Evolutionary conservation across 2,888 invertebrate species (phyloP), one percentile per base, ranked within the genome.

Genomic region (Sepiola atlantica): DNA sequence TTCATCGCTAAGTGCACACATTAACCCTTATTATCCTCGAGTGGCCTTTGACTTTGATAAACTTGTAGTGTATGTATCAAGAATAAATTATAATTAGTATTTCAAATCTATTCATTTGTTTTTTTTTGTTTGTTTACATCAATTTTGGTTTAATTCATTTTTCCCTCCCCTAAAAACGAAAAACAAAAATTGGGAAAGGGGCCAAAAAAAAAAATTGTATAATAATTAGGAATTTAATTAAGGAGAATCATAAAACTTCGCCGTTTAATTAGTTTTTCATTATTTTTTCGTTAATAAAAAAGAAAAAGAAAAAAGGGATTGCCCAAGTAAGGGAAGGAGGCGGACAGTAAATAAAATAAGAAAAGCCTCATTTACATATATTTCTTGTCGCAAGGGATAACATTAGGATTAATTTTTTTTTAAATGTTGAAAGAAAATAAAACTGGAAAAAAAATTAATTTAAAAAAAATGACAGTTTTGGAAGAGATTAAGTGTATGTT

Each of bases 241-340:
- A n/a, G 77, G 77, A n/a, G 77, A 77, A 77, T 77, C 28, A 77
- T 77, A 77, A 77, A 77, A 77, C 32, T 77, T 77, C n/a, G n/a
- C 16, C 32, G 77, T 77, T 77, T n/a, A 77, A 77, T 77, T 16
- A 77, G 77, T 77, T 77, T n/a, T 77, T 77, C 77, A 77, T 77
- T 77, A n/a, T 77, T 77, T 61, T 28, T 61, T 61, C 28, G 28
- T 77, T 77, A 32, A 18, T n/a, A 77, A 77, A n/a, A 77, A n/a
- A 2, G 4, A 32, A 77, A n/a, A 77, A 32, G 14, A 77, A 32
- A 12, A 14, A 77, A 45, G 8, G 45, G 8, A 4, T 45, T 2
- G 45, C 45, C 45, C 18, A n/a, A 1, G n/a, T 16, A 16, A n/a
- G 32, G 32, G 16, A n/a, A 77, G 0, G n/a, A 77, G 16, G n/a